Percentiles rank a stretch among this genome's conserved stretches.
Conservation (phyloP, 2,797 vertebrate species). For the Aldrovandia affinis region DNA sequence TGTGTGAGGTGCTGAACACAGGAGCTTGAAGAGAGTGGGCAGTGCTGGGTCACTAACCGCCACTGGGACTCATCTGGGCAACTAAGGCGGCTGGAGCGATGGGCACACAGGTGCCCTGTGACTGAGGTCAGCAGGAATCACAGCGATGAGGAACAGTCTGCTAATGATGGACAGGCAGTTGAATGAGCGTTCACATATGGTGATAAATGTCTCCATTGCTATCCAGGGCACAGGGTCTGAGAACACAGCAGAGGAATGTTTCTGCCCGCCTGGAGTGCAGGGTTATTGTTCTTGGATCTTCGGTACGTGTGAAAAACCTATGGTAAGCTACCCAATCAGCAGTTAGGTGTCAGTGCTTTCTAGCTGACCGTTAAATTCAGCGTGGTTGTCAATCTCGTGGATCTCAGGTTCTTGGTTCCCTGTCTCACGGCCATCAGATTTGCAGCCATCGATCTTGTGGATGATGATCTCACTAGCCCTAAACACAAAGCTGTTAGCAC, state of each 20-base stretch:
- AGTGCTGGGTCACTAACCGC: background rate
- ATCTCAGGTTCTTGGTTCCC: constrained; percentile 30
- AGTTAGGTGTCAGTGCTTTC: constrained; percentile 39
- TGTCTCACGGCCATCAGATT: constrained; percentile 17
- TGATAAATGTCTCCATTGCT: background rate
- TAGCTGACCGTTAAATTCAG: constrained; percentile 24
- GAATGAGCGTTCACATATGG: background rate
- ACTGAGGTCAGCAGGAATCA: background rate
- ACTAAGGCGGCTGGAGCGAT: background rate
- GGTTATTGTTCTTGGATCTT: background rate
- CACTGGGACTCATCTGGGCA: background rate
- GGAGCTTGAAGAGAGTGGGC: background rate
- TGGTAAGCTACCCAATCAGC: constrained; percentile 8
- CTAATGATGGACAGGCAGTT: background rate
- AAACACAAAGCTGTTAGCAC: background rate
- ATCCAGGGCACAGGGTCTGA: background rate
- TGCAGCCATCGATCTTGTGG: background rate
- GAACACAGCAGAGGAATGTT: background rate
- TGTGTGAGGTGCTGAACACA: background rate
- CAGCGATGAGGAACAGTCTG: background rate
- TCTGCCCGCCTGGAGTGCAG: background rate
- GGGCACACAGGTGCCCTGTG: background rate
- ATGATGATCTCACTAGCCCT: background rate
- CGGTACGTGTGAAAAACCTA: background rate
- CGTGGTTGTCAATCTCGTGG: background rate